Conservation (phyloP, 2,113 vertebrate species). For the Aspiorhynchus laticeps region DNA sequence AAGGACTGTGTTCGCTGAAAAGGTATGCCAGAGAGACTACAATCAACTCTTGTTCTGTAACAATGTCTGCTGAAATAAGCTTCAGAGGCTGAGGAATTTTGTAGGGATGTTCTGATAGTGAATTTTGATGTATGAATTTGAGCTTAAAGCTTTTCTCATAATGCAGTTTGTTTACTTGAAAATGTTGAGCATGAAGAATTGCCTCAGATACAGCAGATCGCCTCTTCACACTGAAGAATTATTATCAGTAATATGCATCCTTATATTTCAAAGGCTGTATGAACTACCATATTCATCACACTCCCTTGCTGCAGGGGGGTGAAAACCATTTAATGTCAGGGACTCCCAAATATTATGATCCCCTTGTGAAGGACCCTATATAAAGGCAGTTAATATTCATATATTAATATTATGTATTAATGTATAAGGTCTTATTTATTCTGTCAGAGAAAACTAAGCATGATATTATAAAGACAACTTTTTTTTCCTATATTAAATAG, state of each 20-base stretch:
- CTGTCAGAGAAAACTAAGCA: neutral
- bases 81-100: neutral
- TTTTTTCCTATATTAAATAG: neutral
- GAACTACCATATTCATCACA: neutral
- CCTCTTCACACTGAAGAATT: conserved; percentile 1
- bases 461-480: neutral
- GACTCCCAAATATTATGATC: neutral
- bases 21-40: conserved; percentile 18
- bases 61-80: neutral
- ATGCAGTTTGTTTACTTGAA: conserved; percentile 4
- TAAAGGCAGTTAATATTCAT: neutral
- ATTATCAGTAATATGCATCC: neutral
- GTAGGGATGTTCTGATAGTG: neutral
- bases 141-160: neutral
- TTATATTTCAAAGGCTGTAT: neutral
- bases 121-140: conserved; percentile 11
- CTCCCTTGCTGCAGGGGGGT: neutral
- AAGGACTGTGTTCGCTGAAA: conserved; percentile 38
- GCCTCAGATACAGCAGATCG: neutral
- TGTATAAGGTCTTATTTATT: neutral
- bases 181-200: neutral
- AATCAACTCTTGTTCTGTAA: conserved; percentile 7
- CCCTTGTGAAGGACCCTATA: neutral
- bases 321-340: neutral
- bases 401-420: neutral